Evolutionary conservation across 2,113 vertebrate genomes (phyloP).

Genomic region (Nestor notabilis): DNA sequence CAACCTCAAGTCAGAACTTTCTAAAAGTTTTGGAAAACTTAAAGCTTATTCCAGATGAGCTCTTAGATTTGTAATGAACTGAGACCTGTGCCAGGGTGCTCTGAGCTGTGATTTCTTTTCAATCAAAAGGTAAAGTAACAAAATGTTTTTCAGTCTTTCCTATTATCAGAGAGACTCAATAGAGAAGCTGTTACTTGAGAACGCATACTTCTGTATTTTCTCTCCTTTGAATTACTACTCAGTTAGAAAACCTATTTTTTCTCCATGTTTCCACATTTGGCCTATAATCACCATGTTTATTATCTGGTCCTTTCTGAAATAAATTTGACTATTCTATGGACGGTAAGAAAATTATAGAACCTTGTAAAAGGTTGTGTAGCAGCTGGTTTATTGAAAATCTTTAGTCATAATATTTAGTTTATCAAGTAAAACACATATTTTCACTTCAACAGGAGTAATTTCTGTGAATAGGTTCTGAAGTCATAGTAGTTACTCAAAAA

Average conservation of each 20-base stretch:
- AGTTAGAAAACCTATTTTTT: not conserved
- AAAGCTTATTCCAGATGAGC: not conserved
- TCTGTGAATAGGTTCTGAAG: slow-evolving; percentile 47
- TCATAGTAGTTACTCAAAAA: slow-evolving; percentile 18
- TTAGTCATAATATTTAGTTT: slow-evolving; percentile 18
- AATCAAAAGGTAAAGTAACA: slow-evolving; percentile 10
- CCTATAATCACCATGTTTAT: slow-evolving; percentile 51
- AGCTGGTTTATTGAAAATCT: slow-evolving; percentile 38
- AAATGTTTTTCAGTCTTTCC: not conserved
- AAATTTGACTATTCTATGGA: slow-evolving; percentile 33
- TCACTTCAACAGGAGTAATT: slow-evolving; percentile 18
- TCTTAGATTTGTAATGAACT: not conserved
- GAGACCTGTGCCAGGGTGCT: not conserved
- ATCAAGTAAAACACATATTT: slow-evolving; percentile 18
- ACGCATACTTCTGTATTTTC: slow-evolving; percentile 25
- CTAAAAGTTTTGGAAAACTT: not conserved
- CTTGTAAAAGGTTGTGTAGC: slow-evolving; percentile 15
- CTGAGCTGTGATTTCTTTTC: slow-evolving; percentile 32
- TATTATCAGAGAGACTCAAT: not conserved
- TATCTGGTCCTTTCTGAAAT: slow-evolving; percentile 50
- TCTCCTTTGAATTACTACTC: not conserved
- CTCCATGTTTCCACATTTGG: slow-evolving; percentile 20
- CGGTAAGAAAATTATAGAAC: slow-evolving; percentile 23
- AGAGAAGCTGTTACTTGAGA: slow-evolving; percentile 34
- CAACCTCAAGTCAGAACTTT: not conserved